Base-by-base conservation (phyloP, 2,888 invertebrate species). In the Syritta pipiens region DNA sequence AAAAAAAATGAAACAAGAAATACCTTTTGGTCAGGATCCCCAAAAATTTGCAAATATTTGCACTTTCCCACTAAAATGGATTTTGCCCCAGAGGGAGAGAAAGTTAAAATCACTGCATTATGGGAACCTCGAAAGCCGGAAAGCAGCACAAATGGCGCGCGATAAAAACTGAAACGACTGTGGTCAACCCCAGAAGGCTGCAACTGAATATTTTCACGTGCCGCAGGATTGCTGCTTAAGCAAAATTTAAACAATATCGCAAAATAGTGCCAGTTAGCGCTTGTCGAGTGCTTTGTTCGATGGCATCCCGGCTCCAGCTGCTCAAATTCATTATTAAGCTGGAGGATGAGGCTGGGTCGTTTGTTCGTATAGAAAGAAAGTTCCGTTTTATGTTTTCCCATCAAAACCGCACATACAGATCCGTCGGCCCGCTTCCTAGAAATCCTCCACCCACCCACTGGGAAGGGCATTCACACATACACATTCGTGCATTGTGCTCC, bases 31-130 rank as follows among this genome's bases (percentile, higher is more conserved):
- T 14, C 9, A 28, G 26, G 24, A 69, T 68, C 68, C 57, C 12
- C 69, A 76, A 76, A 76, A 76, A 76, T 76, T 76, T 76, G 76
- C 76, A 71, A 77, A 71, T 77, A 77, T 71, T 77, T 71, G 59
- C 77, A 71, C 63, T 77, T 77, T 53, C 51, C 77, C 63, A 59
- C 46, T 42, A 10, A 49, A 77, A 77, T 71, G 46, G 32, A 40
- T n/a, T 65, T 59, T 35, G 6, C 48, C 44, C n/a, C n/a, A n/a
- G n/a, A n/a, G n/a, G n/a, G n/a, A n/a, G n/a, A n/a, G n/a, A 14
- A 77, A 19, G 71, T 53, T 26, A 55, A 37, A 77, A 77, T 77
- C 77, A 65, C 77, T 77, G 77, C 77, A 77, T 77, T 77, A 77
- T 60, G 65, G 17, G 30, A n/a, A n/a, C n/a, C n/a, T n/a, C n/a